phyloP scores from a whole-genome alignment of 2,888 invertebrate species.

The Mimachlamys varia region DNA sequence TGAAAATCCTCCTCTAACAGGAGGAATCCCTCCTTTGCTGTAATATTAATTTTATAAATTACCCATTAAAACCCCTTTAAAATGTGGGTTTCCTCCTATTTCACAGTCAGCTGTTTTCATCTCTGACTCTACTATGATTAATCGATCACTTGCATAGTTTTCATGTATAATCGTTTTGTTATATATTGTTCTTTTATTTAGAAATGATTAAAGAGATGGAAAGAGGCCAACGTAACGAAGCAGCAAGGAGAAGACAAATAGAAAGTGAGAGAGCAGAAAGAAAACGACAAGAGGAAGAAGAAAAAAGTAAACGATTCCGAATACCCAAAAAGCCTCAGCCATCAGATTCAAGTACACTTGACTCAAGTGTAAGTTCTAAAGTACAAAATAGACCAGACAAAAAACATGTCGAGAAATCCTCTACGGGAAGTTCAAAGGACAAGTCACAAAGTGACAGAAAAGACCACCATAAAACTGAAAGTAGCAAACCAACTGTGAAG shows the following conservation, averaged over 20 bases:
- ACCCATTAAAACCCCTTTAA: no score
- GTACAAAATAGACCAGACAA: background rate
- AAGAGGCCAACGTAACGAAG: conserved; percentile 36
- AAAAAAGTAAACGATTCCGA: conserved; percentile 59
- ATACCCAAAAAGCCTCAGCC: conserved; percentile 53
- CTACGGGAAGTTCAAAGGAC: background rate
- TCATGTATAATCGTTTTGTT: no score
- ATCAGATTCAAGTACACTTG: background rate
- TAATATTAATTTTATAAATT: no score
- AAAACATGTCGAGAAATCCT: background rate
- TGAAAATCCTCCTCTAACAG: no score
- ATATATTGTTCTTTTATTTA: no score
- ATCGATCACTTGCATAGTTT: no score
- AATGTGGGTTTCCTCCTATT: no score
- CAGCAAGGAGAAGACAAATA: conserved; percentile 23
- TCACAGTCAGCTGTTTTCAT: no score
- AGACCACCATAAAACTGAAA: background rate
- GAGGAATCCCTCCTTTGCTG: no score
- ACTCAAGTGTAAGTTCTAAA: background rate
- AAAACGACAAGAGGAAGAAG: conserved; percentile 55
- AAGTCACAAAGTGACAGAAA: background rate
- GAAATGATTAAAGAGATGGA: no score
- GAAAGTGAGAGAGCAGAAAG: conserved; percentile 50
- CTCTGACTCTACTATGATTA: no score
- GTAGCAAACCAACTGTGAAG: conserved; percentile 4